Conservation (phyloP, 2,888 invertebrate species). For the Fabriciana adippe region DNA sequence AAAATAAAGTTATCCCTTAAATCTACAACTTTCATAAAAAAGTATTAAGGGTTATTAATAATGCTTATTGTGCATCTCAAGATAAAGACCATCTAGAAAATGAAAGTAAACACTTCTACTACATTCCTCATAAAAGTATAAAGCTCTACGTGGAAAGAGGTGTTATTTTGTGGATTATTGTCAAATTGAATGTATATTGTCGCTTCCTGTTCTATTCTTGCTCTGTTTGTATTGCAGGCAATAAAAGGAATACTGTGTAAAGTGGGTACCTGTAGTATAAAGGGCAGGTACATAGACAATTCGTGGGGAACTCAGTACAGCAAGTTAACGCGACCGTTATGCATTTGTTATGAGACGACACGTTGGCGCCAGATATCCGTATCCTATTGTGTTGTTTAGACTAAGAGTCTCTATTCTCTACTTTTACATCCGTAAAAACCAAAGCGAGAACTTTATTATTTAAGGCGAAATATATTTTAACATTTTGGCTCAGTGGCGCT, state of each 20-base stretch:
- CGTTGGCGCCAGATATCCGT: constrained; percentile 69
- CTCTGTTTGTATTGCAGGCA: constrained; percentile 53
- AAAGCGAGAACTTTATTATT: constrained; percentile 39
- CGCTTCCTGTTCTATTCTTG: constrained; percentile 68
- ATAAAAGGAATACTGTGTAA: constrained; percentile 50
- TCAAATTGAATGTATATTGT: constrained; percentile 53
- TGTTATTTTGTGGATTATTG: constrained; percentile 62
- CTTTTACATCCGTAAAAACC: constrained; percentile 41
- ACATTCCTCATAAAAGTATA: constrained; percentile 2
- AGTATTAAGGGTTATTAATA: not conserved
- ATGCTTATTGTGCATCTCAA: not conserved
- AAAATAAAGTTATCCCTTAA: too few species aligned
- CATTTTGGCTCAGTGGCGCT: constrained; percentile 53
- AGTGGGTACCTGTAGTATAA: constrained; percentile 59
- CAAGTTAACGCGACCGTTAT: constrained; percentile 64
- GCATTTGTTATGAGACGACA: constrained; percentile 60
- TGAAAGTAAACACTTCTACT: constrained; percentile 26
- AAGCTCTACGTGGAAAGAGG: constrained; percentile 53
- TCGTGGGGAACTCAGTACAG: constrained; percentile 43
- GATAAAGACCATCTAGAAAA: constrained; percentile 22
- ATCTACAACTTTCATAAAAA: too few species aligned
- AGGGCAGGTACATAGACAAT: constrained; percentile 59
- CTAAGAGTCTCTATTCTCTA: constrained; percentile 51
- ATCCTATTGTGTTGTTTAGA: constrained; percentile 62
- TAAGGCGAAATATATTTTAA: constrained; percentile 37